Evolutionary conservation across 2,797 vertebrate genomes (phyloP).

Genomic region (Cetoscarus ocellatus): DNA sequence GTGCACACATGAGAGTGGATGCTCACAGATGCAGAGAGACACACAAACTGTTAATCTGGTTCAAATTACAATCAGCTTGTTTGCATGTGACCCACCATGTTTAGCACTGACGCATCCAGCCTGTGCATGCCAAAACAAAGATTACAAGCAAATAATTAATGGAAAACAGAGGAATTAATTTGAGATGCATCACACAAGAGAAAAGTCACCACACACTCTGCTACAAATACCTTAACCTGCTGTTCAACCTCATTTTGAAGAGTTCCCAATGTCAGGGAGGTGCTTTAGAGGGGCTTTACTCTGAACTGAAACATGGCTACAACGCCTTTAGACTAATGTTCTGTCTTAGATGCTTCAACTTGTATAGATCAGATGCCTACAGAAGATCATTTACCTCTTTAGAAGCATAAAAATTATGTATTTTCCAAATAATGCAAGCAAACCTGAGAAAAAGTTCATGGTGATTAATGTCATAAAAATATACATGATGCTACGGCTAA

Average conservation of each 20-base stretch:
- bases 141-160: background rate
- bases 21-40: conserved; percentile 19
- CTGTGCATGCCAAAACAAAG: background rate
- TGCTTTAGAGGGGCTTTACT: too few relatives aligned
- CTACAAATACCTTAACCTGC: background rate
- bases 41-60: conserved; percentile 11
- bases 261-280: too few relatives aligned
- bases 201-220: background rate
- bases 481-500: too few relatives aligned
- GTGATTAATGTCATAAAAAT: background rate
- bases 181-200: background rate
- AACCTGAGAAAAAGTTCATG: background rate
- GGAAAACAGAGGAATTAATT: background rate
- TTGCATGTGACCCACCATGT: background rate
- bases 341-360: too few relatives aligned
- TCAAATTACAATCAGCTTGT: conserved; percentile 19
- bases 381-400: too few relatives aligned
- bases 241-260: background rate
- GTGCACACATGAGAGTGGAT: background rate
- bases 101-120: background rate
- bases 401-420: too few relatives aligned
- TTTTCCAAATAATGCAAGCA: too few relatives aligned
- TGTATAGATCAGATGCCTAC: too few relatives aligned
- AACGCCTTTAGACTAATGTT: too few relatives aligned
- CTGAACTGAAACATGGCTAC: too few relatives aligned